phyloP scores from a whole-genome alignment of 2,888 invertebrate genomes.

The Cactoblastis cactorum region DNA sequence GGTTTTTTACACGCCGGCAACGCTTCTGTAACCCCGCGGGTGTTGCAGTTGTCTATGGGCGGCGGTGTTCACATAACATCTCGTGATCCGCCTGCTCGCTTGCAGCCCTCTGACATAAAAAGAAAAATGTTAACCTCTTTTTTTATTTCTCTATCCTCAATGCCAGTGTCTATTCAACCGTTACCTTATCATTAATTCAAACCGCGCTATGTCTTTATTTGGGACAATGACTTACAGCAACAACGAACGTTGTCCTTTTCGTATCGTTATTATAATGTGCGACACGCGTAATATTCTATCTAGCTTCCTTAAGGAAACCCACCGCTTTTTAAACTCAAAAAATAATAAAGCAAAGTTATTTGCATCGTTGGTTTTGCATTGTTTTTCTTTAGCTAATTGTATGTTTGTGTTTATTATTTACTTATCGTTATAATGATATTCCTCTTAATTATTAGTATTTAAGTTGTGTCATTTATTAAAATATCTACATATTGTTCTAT shows the following conservation, averaged over 20 bases:
- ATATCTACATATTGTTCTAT: neutral
- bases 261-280: conserved; percentile 1
- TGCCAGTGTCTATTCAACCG: conserved; percentile 16
- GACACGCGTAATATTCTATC: conserved; percentile 1
- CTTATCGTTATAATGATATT: neutral
- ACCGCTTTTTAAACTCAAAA: neutral
- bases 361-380: neutral
- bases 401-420: neutral
- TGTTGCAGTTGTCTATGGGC: no score
- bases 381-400: neutral
- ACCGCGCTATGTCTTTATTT: conserved; percentile 14
- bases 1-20: no score
- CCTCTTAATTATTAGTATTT: neutral
- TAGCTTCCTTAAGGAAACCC: conserved; percentile 3
- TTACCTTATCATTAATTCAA: conserved; percentile 24
- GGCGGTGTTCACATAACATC: no score
- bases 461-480: neutral
- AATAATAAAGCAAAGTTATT: neutral
- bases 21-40: no score
- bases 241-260: conserved; percentile 2
- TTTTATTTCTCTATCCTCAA: neutral
- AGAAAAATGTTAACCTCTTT: no score
- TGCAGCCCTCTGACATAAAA: no score
- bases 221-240: conserved; percentile 17
- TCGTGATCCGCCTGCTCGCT: no score